Conservation (phyloP, 2,797 vertebrate species). For the Momotus momota region DNA sequence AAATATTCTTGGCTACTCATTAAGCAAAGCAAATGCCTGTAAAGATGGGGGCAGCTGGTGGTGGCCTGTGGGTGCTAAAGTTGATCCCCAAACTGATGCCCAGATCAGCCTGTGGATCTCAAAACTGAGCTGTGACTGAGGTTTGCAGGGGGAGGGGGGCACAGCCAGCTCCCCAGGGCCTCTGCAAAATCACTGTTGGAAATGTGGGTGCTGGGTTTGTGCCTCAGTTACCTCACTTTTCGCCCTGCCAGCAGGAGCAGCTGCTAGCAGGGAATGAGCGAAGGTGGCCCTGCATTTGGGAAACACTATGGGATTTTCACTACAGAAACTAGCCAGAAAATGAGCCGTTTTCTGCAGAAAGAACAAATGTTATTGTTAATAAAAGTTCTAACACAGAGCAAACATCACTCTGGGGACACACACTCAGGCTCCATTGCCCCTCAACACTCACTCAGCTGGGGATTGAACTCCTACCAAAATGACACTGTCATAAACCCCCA, state of each 20-base stretch:
- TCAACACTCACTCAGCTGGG: neutral
- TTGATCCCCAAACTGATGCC: neutral
- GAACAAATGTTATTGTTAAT: neutral
- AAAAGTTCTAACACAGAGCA: neutral
- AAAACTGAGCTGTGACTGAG: accelerated
- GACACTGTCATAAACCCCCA: neutral
- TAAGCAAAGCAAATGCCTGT: neutral
- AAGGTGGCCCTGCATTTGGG: accelerated
- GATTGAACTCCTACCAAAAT: neutral
- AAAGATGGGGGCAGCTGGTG: neutral
- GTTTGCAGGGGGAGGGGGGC: too few species aligned
- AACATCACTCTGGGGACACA: neutral
- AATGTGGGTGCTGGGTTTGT: neutral
- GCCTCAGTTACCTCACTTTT: neutral
- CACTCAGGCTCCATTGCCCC: neutral
- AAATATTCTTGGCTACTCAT: neutral
- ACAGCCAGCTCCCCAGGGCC: neutral
- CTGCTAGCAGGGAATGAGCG: accelerated
- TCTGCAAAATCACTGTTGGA: neutral
- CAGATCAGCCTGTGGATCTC: neutral
- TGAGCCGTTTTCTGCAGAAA: neutral
- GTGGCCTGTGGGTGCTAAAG: neutral
- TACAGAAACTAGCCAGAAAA: neutral
- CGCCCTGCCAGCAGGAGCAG: accelerated
- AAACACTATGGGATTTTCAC: neutral